Evolutionary conservation across 2,797 vertebrate species (phyloP).

Genomic region (Sardinella longiceps): DNA sequence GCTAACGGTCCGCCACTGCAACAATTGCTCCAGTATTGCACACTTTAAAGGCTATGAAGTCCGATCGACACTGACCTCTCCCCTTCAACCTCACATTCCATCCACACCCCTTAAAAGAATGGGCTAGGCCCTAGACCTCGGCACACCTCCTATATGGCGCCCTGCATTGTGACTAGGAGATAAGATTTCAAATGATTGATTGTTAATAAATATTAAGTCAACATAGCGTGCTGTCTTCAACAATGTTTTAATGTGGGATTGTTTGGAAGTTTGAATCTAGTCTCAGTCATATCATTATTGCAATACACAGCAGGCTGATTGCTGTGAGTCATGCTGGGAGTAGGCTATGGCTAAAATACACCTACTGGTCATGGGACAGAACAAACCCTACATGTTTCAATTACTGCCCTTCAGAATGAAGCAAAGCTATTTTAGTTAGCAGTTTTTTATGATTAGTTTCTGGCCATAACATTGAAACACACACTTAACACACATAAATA

Average conservation of each 20-base stretch:
- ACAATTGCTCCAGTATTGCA: conserved; percentile 43
- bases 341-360: not conserved
- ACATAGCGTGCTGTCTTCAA: not conserved
- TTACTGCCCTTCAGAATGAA: not conserved
- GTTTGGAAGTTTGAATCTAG: not conserved
- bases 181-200: not conserved
- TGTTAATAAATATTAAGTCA: not conserved
- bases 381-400: not conserved
- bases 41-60: not conserved
- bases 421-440: not conserved
- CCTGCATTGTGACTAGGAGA: not conserved
- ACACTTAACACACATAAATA: too few relatives aligned
- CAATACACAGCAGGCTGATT: not conserved
- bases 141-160: not conserved
- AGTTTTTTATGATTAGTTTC: not conserved
- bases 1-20: conserved; percentile 28
- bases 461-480: not conserved
- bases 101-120: not conserved
- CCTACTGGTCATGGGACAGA: not conserved
- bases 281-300: not conserved
- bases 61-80: not conserved
- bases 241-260: not conserved
- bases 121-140: not conserved
- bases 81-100: conserved; percentile 15
- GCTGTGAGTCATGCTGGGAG: not conserved